Evolutionary conservation across 2,113 vertebrate genomes (phyloP).

Genomic region (Thermophis baileyi): DNA sequence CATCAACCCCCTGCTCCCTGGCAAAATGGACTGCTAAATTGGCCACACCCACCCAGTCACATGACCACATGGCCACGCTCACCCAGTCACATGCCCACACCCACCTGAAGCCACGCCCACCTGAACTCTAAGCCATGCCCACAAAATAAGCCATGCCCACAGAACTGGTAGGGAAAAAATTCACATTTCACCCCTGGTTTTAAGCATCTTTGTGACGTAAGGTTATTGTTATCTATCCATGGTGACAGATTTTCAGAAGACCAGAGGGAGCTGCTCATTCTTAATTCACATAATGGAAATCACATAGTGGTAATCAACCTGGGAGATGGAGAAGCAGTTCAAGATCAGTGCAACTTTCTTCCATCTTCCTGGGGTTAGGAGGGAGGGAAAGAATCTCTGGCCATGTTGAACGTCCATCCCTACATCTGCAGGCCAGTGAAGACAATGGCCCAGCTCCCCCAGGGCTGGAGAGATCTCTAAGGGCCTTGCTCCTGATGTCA

Average conservation of each 20-base stretch:
- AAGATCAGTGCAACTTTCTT: constrained; percentile 64
- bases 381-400: constrained; percentile 22
- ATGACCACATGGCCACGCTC: too few relatives aligned
- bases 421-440: background rate
- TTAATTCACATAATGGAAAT: constrained; percentile 70
- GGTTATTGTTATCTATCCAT: background rate
- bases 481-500: constrained; percentile 9
- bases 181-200: too few relatives aligned
- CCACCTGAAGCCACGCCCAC: too few relatives aligned
- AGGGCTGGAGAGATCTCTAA: constrained; percentile 18
- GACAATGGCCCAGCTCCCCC: constrained; percentile 45
- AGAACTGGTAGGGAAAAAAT: too few relatives aligned
- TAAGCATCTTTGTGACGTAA: background rate
- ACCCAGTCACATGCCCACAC: too few relatives aligned
- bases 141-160: too few relatives aligned
- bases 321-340: constrained; percentile 67
- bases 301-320: constrained; percentile 71
- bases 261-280: constrained; percentile 57
- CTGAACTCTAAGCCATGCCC: too few relatives aligned
- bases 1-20: too few relatives aligned
- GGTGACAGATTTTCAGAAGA: constrained; percentile 35
- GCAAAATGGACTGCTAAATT: too few relatives aligned
- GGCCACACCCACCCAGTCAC: too few relatives aligned
- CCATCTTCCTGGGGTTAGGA: constrained; percentile 54
- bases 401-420: background rate